phyloP scores from a whole-genome alignment of 2,888 invertebrate species.

The Synergus itoensis region DNA sequence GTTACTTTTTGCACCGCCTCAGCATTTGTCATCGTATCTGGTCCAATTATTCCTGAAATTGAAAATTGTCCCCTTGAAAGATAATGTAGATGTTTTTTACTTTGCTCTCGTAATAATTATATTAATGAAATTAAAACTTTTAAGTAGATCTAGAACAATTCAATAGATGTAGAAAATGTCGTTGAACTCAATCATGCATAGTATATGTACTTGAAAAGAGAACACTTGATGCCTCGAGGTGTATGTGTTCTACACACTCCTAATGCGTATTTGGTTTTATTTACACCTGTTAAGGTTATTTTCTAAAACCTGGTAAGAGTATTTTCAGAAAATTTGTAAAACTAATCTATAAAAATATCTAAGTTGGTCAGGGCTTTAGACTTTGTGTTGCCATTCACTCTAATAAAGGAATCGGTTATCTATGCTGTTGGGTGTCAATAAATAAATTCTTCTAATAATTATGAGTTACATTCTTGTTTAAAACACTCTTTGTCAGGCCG shows the following conservation, averaged over 20 bases:
- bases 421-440: conserved; percentile 2
- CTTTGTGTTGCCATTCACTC: conserved; percentile 41
- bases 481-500: background rate
- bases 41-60: conserved; percentile 74
- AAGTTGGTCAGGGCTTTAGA: conserved; percentile 44
- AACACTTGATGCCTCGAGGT: conserved; percentile 14
- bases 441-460: conserved; percentile 10
- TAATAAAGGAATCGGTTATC: conserved; percentile 43
- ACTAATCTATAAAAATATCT: conserved; percentile 38
- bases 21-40: conserved; percentile 70
- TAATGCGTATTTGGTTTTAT: conserved; percentile 37
- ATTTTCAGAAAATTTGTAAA: conserved; percentile 41
- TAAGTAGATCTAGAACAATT: background rate
- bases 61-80: background rate
- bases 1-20: conserved; percentile 75
- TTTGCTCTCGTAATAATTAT: background rate
- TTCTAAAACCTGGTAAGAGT: background rate
- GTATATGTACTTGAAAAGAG: conserved; percentile 27
- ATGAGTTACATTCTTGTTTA: background rate
- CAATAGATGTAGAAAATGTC: background rate
- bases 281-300: conserved; percentile 13
- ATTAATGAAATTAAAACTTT: background rate
- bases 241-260: background rate
- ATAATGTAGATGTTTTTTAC: background rate
- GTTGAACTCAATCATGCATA: conserved; percentile 14